Base-by-base conservation (phyloP, 2,888 invertebrate genomes). In the Empis livida region DNA sequence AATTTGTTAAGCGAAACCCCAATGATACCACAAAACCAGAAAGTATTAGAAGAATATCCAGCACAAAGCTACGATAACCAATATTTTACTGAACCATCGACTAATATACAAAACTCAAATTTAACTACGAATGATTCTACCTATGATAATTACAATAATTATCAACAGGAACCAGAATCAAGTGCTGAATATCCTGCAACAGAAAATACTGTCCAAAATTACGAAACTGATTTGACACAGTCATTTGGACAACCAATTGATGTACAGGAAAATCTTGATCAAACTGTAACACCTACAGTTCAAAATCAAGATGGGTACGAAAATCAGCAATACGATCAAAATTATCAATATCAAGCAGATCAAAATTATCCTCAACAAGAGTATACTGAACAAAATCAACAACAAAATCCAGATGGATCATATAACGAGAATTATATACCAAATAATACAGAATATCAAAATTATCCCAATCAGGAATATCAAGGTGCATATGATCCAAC, bases 391-490 rank as follows among this genome's bases (percentile, higher is more conserved):
- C 8, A 27, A 27, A 27, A 8, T 27, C 23, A 40, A 44, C 47
- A 47, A 38, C 35, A 44, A 40, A 39, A 47, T 44, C 43, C 47
- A 11, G 44, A 47, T n/a, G 40, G 20, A 16, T n/a, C n/a, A n/a
- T 44, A 41, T 23, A 20, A 39, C 10, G n/a, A 31, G 32, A 47
- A 40, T 44, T 47, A 43, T 20, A 43, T 43, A 39, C 39, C 43
- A 15, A 11, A 52, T 31, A 54, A 59, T 49, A 54, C 57, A 45
- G 64, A 64, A 52, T 66, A 65, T 43, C 57, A 59, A 44, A 62
- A 65, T 50, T 68, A 67, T 51, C 64, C 64, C 51, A 56, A 60
- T 3, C 47, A 58, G 9, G 60, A 63, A 35, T 65, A 63, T 47
- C 53, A 52, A 48, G 52, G 51, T 39, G 57, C 56, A 48, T 64